Evolutionary conservation across 2,113 vertebrate species (phyloP).

Genomic region (Ophiodon elongatus): DNA sequence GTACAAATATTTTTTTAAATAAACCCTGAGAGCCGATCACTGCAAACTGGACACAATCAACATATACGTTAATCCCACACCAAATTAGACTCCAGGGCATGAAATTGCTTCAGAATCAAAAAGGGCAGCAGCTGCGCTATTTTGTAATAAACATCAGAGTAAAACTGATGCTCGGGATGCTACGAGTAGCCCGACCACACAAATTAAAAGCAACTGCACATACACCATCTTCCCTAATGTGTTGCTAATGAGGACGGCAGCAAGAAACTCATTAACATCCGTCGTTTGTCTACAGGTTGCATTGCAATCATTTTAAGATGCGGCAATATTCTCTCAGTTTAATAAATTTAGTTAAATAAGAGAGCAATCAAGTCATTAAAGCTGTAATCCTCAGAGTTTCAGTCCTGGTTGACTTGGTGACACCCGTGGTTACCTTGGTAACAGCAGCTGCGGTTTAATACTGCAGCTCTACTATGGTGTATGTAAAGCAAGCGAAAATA

Average conservation of each 20-base stretch:
- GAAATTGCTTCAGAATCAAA: constrained; percentile 55
- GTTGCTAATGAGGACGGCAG: constrained; percentile 1
- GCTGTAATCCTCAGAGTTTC: background rate
- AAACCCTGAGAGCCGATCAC: constrained; percentile 6
- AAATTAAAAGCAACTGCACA: background rate
- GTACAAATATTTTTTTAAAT: background rate
- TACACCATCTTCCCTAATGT: constrained; percentile 2
- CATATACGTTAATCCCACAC: constrained; percentile 20
- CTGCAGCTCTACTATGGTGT: background rate
- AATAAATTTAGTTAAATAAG: background rate
- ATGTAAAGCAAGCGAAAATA: background rate
- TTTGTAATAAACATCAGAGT: constrained; percentile 23
- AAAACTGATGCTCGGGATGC: constrained; percentile 10
- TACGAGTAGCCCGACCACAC: background rate
- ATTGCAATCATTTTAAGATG: background rate
- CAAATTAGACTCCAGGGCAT: constrained; percentile 54
- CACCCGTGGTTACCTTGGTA: background rate
- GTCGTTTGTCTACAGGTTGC: background rate
- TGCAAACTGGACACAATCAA: constrained; percentile 22
- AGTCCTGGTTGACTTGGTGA: background rate
- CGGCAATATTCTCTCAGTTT: background rate
- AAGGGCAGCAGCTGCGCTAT: constrained; percentile 29
- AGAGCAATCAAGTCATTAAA: background rate
- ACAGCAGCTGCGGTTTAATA: background rate
- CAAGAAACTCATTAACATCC: background rate